Percentiles rank a stretch among this genome's conserved stretches.
Evolutionary conservation across 2,888 invertebrate species (phyloP).

Genomic region (Rhingia rostrata): DNA sequence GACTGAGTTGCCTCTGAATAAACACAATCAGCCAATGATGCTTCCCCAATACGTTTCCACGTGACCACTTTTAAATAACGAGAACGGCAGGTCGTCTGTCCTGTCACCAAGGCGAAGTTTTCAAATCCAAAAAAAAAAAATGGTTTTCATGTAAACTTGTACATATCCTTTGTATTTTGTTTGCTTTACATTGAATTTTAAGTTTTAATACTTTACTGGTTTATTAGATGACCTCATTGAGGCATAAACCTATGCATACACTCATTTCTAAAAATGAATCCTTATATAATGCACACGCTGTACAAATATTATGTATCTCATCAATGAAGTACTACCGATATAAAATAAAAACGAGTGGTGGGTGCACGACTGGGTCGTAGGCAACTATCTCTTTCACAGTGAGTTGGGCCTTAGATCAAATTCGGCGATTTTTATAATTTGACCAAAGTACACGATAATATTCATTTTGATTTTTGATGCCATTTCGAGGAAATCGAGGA

Average conservation of each 20-base stretch:
- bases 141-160: constrained; percentile 95
- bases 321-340: constrained; percentile 62
- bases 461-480: too few relatives aligned
- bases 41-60: constrained; percentile 95
- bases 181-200: constrained; percentile 45
- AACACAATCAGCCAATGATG: constrained; percentile 99
- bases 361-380: too few relatives aligned
- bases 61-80: constrained; percentile 97
- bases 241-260: constrained; percentile 22
- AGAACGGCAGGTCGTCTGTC: constrained; percentile 95
- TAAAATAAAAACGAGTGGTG: constrained; percentile 55
- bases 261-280: constrained; percentile 4
- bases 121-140: constrained; percentile 96
- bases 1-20: constrained; percentile 95
- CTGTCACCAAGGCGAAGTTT: constrained; percentile 96
- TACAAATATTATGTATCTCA: constrained; percentile 44
- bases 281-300: constrained; percentile 21
- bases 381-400: too few relatives aligned
- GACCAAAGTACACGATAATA: too few relatives aligned
- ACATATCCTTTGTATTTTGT: constrained; percentile 41
- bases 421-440: too few relatives aligned
- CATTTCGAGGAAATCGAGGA: too few relatives aligned
- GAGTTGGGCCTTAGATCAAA: too few relatives aligned
- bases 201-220: constrained; percentile 42
- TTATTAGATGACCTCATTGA: constrained; percentile 49